phyloP scores from a whole-genome alignment of 2,797 vertebrate genomes.

The Prunella strophiata region DNA sequence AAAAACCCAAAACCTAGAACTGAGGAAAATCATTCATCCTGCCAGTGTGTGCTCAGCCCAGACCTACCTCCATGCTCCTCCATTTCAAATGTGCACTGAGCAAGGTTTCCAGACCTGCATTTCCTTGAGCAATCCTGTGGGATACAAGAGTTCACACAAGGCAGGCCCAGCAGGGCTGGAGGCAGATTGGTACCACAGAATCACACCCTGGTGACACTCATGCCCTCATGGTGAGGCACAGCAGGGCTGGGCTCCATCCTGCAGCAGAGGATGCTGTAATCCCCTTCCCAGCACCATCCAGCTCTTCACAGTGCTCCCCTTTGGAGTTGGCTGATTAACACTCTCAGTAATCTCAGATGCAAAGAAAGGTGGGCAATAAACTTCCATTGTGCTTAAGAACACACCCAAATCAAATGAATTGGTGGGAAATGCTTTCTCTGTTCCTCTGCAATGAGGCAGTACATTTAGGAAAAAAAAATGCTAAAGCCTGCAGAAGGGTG shows the following conservation, averaged over 20 bases:
- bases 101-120: not conserved
- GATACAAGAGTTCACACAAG: accelerated
- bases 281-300: not conserved
- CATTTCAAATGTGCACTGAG: not conserved
- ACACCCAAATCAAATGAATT: not conserved
- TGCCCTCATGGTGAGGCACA: accelerated
- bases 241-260: not conserved
- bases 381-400: not conserved
- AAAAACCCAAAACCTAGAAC: not conserved
- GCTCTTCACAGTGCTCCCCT: not conserved
- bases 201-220: not conserved
- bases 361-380: not conserved
- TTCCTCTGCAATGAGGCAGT: not conserved
- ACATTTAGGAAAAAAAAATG: not conserved
- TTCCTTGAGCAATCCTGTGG: accelerated
- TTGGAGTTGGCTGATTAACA: accelerated
- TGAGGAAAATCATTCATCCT: not conserved
- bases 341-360: not conserved
- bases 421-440: not conserved
- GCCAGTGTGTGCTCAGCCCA: not conserved
- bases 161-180: not conserved
- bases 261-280: not conserved
- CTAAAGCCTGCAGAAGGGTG: not conserved
- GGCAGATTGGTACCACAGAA: not conserved
- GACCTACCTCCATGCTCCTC: accelerated